These are phyloP conservation scores for Morone saxatilis DNA, from an alignment of 2,113 vertebrate species.

Conservation along the genomic window DNA sequence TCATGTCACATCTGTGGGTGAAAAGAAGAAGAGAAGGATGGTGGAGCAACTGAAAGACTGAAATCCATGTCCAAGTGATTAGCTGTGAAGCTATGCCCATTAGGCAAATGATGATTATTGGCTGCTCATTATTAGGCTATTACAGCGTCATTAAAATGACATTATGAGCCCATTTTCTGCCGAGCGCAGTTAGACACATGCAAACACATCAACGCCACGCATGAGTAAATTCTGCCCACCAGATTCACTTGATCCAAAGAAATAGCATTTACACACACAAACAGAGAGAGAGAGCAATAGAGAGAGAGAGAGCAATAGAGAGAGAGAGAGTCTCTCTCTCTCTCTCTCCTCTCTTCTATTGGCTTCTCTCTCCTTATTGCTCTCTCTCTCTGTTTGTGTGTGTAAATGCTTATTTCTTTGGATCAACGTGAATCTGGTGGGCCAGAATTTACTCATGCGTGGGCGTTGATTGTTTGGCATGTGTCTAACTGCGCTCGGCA, in stretches of 20 bases:
- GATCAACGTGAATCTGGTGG: background rate
- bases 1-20: background rate
- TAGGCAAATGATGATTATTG: constrained; percentile 76
- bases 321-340: background rate
- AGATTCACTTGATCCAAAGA: constrained; percentile 15
- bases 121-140: constrained; percentile 74
- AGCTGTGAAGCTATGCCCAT: constrained; percentile 62
- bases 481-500: constrained; percentile 25
- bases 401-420: constrained; percentile 17
- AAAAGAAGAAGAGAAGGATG: background rate
- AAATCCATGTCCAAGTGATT: constrained; percentile 71
- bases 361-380: no score
- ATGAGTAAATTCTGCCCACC: constrained; percentile 15
- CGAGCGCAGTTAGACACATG: constrained; percentile 29
- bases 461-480: constrained; percentile 44
- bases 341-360: no score
- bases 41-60: background rate
- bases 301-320: background rate
- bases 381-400: background rate
- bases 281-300: background rate
- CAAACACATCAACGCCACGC: constrained; percentile 40
- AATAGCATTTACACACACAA: background rate
- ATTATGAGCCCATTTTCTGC: constrained; percentile 62
- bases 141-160: constrained; percentile 71
- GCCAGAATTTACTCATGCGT: constrained; percentile 18